These are phyloP conservation scores for Ictalurus punctatus DNA, from an alignment of 2,113 vertebrate genomes.

Conservation along the genomic window DNA sequence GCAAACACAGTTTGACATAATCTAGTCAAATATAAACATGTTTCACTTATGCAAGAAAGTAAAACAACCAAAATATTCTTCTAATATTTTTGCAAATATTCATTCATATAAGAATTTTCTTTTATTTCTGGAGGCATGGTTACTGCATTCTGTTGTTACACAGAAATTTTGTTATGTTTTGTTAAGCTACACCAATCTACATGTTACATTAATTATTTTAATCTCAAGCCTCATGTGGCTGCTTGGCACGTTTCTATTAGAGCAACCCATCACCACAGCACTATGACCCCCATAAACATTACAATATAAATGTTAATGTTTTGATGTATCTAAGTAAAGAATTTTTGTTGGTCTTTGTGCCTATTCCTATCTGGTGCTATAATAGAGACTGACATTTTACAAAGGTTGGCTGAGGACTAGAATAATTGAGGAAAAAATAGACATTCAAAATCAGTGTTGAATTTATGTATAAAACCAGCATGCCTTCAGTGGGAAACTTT, in stretches of 20 bases:
- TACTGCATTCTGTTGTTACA: constrained; percentile 26
- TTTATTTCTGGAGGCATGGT: background rate
- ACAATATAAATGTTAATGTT: background rate
- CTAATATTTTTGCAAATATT: constrained; percentile 28
- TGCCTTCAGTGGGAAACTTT: background rate
- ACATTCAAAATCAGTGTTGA: background rate
- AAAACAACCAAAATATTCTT: background rate
- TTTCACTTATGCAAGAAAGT: background rate
- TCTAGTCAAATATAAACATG: background rate
- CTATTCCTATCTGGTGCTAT: background rate
- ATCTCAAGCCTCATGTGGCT: background rate
- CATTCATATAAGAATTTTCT: constrained; percentile 4
- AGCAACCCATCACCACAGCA: background rate
- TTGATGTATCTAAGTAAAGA: background rate
- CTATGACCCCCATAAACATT: background rate
- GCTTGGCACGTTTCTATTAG: background rate
- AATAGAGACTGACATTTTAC: background rate
- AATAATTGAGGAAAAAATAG: background rate
- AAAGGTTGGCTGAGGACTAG: background rate
- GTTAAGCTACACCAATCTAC: background rate
- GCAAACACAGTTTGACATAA: background rate
- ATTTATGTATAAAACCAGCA: background rate
- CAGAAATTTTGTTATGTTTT: constrained; percentile 23
- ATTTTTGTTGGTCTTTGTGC: background rate
- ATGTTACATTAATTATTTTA: background rate